phyloP scores from a whole-genome alignment of 1,140 invertebrate species.

The Drosophila tsacasi region DNA sequence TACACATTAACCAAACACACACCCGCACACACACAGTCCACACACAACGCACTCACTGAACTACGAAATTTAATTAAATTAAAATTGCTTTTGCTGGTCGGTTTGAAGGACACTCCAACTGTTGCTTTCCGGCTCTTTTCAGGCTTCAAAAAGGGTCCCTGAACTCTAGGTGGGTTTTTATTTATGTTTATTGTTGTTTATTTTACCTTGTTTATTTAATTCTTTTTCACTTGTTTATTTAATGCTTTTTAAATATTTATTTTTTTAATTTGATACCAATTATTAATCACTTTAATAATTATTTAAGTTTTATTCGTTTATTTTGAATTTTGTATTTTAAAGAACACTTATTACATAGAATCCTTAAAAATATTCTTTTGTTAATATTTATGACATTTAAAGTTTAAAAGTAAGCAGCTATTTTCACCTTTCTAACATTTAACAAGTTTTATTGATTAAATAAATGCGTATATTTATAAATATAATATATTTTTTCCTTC shows the following conservation, averaged over 20 bases:
- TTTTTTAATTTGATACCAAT: background rate
- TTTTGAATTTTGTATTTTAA: background rate
- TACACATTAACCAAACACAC: constrained; percentile 27
- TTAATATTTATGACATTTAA: too few species aligned
- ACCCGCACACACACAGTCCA: background rate
- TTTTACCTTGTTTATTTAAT: constrained; percentile 11
- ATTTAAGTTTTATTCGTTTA: background rate
- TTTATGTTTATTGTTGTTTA: constrained; percentile 11
- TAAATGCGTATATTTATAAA: too few species aligned
- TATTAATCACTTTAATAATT: too few species aligned
- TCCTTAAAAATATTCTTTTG: too few species aligned
- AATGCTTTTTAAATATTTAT: background rate
- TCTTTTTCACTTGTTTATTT: background rate
- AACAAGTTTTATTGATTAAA: too few species aligned
- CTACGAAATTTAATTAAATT: constrained; percentile 62
- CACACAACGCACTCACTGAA: constrained; percentile 10
- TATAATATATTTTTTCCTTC: too few species aligned
- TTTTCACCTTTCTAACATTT: too few species aligned
- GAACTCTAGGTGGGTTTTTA: constrained; percentile 36
- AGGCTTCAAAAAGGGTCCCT: constrained; percentile 34
- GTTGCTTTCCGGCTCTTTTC: background rate
- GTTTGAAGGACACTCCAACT: constrained; percentile 16
- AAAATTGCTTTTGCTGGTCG: constrained; percentile 49
- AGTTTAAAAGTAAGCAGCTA: too few species aligned
- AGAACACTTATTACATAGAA: too few species aligned